Evolutionary conservation across 2,113 vertebrate genomes (phyloP), one percentile per base, ranked within the genome.

Genomic region (Nerophis lumbriciformis): DNA sequence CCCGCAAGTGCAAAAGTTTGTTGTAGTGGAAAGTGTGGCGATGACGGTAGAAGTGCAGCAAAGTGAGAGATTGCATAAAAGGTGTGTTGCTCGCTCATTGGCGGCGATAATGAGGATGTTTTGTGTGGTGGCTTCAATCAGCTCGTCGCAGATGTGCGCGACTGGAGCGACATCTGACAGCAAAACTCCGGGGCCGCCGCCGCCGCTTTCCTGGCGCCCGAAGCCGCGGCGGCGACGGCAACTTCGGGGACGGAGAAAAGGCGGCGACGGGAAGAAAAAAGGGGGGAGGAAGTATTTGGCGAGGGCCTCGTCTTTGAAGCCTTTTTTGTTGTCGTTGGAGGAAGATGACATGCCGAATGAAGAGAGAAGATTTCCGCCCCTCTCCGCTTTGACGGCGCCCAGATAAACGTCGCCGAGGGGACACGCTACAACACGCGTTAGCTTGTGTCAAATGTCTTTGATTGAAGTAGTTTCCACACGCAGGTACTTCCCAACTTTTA

Each of bases 161-260:
- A 63, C 89, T 91, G 90, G 89, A 91, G 77, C 84, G 82, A 88
- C 88, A 89, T 91, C 89, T 90, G 86, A 91, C 86, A 90, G 79
- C 87, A 79, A 83, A 88, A 87, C 84, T 88, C 83, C 72, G 73
- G 75, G 81, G 84, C 75, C 81, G 71, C 81, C 71, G 84, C 75
- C 81, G 71, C 81, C 71, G 80, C 73, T 76, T 85, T 86, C 60
- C 85, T 86, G 87, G 86, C 82, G 61, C 2, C 79, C 15, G 12
- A 42, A 72, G 70, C 65, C 5, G 51, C 15, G 65, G 72, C 54
- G 60, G 71, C 78, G 68, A 67, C 78, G 65, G 73, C 82, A 73
- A 85, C 73, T 79, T 79, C 61, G 6, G 76, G 68, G 70, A 80
- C 78, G 64, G 73, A 72, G 76, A 73, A 87, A 87, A 79, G 73